Evolutionary conservation across 2,888 invertebrate species (phyloP), one percentile per base, ranked within the genome.

Genomic region (Trissolcus japonicus): DNA sequence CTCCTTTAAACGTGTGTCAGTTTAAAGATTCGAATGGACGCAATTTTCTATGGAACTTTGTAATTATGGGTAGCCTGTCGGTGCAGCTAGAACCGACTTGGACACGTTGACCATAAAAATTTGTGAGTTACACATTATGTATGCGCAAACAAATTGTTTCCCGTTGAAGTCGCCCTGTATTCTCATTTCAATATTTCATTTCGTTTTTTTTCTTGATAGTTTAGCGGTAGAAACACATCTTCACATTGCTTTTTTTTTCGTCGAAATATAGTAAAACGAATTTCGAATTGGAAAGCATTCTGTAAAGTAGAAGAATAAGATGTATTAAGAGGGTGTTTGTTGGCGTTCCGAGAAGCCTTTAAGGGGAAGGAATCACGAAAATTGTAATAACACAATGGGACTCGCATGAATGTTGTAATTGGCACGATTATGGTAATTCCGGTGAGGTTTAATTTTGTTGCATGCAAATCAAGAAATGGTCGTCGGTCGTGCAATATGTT

Each of bases 1-100:
- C 79, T 81, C 79, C 76, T 82, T 78, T 80, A 80, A 80, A 82
- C 79, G 84, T 82, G 83, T 81, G 85, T 84, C 86, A 87, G 86
- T 88, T 87, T 88, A 87, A 87, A 84, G 84, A 88, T 88, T 86
- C 87, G 88, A 88, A 88, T 88, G 87, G 83, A 87, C 87, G 87
- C 86, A 89, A 89, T 88, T 89, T 89, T 87, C 88, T 88, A 88
- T 88, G 84, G 88, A 86, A 87, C 87, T 88, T 87, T 84, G 87
- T 89, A 88, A 89, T 89, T 89, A 89, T 88, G 85, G 88, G 88
- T 84, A 87, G 88, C 88, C 88, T 86, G 85, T 85, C 86, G 87
- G 81, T 83, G 83, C 84, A 83, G 82, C 76, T 80, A 62, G 79
- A 74, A 72, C 79, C 67, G 73, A 74, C 76, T 80, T 63, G 63